Base-by-base conservation (phyloP, 2,113 vertebrate species). In the Onychostoma macrolepis region DNA sequence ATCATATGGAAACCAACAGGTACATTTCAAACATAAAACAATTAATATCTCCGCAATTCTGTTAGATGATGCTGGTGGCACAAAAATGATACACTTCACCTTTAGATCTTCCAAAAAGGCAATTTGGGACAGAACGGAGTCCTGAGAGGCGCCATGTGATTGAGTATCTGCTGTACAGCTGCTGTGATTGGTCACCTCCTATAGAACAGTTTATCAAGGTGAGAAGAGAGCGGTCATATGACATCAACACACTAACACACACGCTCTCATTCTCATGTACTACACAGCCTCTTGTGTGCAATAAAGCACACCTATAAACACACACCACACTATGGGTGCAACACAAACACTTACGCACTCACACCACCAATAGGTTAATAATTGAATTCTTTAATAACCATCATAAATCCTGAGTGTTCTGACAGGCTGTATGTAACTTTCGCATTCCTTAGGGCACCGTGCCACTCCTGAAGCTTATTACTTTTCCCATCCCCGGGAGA, bases 341-440 rank as follows among this genome's bases (percentile, higher is more conserved):
- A 41, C 43, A 43, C 26, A 84, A 81, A 80, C 84, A 75, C 74
- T 53, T 30, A 86, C 53, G 45, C 50, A 80, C 85, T 63, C 69
- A 85, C 80, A 69, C 6, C 56, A 75, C 24, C 84, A 76, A 88
- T 83, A 86, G 74, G 15, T 71, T 67, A 87, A 90, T 89, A 92
- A 93, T 90, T 88, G 89, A 93, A 93, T 89, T 80, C 87, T 92
- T 94, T 90, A 90, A 92, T 92, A 89, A 50, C 43, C 50, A 84
- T 72, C 88, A 89, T 87, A 90, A 87, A 75, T 89, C 53, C 74
- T 61, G 50, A 86, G 15, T 21, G 83, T 86, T 88, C 84, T 24
- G 75, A 88, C 89, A 90, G 81, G 41, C 79, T 90, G 71, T 83
- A 83, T 85, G 41, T 24, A 4, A 48, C 83, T 63, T 36, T 69